These are phyloP conservation scores for Pseudolaguvia tuberculata DNA, from an alignment of 2,113 vertebrate species.

Conservation along the genomic window DNA sequence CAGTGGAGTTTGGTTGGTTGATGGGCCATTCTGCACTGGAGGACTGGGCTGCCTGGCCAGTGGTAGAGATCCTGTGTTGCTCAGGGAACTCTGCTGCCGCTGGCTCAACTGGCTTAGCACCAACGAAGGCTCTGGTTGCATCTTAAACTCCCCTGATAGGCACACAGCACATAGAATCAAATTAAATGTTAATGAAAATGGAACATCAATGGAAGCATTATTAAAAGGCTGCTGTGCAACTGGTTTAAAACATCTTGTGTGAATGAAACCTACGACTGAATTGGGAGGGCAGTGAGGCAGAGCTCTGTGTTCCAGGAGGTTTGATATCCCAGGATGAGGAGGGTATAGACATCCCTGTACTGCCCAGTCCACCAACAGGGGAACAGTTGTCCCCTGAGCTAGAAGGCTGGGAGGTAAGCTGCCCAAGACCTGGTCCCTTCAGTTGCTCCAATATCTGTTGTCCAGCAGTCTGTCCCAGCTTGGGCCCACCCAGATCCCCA, in stretches of 20 bases:
- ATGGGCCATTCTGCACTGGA: conserved; percentile 49
- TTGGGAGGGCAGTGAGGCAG: conserved; percentile 74
- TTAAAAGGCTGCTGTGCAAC: not conserved
- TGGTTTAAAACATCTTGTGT: not conserved
- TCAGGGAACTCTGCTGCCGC: conserved; percentile 70
- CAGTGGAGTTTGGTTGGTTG: conserved; percentile 56
- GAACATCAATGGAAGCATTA: not conserved
- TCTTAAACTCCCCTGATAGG: conserved; percentile 80
- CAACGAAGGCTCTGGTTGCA: conserved; percentile 91
- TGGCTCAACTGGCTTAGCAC: conserved; percentile 91
- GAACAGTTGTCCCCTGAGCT: conserved; percentile 68
- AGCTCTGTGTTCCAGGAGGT: conserved; percentile 66
- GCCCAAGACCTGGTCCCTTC: conserved; percentile 81
- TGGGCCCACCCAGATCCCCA: conserved; percentile 79
- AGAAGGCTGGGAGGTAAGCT: conserved; percentile 71
- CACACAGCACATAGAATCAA: not conserved
- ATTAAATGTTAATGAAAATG: not conserved
- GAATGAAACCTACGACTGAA: conserved; percentile 79
- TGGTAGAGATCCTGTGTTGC: conserved; percentile 51
- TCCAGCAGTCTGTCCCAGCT: conserved; percentile 72
- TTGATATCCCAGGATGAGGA: conserved; percentile 87
- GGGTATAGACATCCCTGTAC: conserved; percentile 58
- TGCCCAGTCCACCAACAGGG: conserved; percentile 60
- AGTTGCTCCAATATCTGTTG: conserved; percentile 88
- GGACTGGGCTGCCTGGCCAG: conserved; percentile 65